These are phyloP conservation scores for Tupaia chinensis DNA, from an alignment of 2,113 vertebrate genomes.

Conservation along the genomic window DNA sequence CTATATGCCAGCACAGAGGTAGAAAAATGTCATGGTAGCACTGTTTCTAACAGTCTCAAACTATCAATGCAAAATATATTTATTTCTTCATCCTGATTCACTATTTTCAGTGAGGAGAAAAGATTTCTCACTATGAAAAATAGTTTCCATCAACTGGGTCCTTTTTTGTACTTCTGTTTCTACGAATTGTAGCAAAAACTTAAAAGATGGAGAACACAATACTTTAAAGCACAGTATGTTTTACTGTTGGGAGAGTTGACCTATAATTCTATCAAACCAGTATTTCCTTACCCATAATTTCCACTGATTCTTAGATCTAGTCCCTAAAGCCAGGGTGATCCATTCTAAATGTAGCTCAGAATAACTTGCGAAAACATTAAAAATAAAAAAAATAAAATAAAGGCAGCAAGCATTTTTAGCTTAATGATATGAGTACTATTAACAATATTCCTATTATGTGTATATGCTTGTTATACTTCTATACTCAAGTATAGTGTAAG, in stretches of 20 bases:
- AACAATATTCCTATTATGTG: neutral
- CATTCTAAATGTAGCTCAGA: slow-evolving; percentile 1
- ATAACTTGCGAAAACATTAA: neutral
- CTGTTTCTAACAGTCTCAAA: neutral
- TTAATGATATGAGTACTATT: neutral
- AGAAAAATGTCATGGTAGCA: neutral
- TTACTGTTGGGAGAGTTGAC: neutral
- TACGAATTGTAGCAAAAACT: neutral
- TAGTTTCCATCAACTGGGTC: neutral
- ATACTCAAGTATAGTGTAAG: neutral
- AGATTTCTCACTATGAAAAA: slow-evolving; percentile 14
- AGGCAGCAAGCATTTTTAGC: neutral
- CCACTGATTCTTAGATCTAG: neutral
- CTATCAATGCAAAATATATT: neutral
- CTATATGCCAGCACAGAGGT: neutral
- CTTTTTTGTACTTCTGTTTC: neutral
- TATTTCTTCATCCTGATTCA: neutral
- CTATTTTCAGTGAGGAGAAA: neutral
- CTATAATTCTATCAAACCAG: neutral
- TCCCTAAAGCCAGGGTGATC: neutral
- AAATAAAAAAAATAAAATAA: too few relatives aligned
- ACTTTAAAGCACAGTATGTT: neutral
- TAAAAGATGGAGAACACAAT: neutral
- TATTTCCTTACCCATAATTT: slow-evolving; percentile 22
- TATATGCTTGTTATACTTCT: neutral